These are phyloP conservation scores for Buceros bicornis DNA, from an alignment of 2,797 vertebrate species.

Conservation along the genomic window DNA sequence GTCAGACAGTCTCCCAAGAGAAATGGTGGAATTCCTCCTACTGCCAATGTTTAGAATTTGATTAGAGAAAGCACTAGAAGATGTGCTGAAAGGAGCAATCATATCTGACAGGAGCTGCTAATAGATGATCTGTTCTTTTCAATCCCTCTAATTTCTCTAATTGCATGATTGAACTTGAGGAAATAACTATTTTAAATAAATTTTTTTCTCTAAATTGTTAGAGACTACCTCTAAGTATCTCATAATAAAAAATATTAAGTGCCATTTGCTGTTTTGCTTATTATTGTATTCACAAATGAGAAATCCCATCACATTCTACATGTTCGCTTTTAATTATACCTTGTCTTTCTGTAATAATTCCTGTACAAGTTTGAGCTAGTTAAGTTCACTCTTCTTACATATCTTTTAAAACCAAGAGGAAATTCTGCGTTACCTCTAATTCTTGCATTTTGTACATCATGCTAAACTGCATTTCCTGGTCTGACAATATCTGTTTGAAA, in stretches of 20 bases:
- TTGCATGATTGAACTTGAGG: slow-evolving; percentile 44
- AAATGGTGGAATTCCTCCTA: slow-evolving; percentile 25
- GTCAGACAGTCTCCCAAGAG: slow-evolving; percentile 29
- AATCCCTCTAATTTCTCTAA: background rate
- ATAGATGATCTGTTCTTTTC: slow-evolving; percentile 24
- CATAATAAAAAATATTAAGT: background rate
- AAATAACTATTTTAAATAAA: background rate
- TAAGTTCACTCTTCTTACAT: slow-evolving; percentile 10
- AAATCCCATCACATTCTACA: background rate
- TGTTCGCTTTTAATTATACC: slow-evolving; percentile 49
- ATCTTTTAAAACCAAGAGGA: slow-evolving; percentile 42
- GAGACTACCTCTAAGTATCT: slow-evolving; percentile 34
- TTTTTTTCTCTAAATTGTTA: background rate
- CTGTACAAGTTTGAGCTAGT: slow-evolving; percentile 1
- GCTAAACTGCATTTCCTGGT: slow-evolving; percentile 5
- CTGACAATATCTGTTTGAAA: background rate
- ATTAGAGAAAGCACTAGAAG: slow-evolving; percentile 46
- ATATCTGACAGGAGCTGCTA: slow-evolving; percentile 15
- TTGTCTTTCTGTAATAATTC: slow-evolving; percentile 56
- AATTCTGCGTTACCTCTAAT: background rate
- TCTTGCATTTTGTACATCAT: background rate
- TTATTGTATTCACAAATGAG: slow-evolving; percentile 21
- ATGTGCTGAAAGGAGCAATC: slow-evolving; percentile 40
- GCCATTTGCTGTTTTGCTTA: slow-evolving; percentile 2
- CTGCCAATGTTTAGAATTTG: slow-evolving; percentile 44